Conservation (phyloP, 2,888 invertebrate genomes). For the Drosophila barbarae region DNA sequence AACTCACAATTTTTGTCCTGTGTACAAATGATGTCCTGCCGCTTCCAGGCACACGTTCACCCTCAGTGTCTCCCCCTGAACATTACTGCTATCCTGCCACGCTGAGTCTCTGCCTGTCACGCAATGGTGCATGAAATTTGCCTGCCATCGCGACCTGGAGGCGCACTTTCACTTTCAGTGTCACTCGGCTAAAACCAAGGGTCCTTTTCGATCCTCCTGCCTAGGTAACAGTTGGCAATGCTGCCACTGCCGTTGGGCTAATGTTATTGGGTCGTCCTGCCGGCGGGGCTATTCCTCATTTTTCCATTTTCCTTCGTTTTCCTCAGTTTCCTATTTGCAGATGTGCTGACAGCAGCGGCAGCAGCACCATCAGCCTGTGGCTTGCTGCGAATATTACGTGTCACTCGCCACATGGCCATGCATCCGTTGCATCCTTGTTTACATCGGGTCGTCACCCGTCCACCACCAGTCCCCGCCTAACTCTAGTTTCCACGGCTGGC, state of each 20-base stretch:
- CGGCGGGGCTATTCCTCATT: slow-evolving; percentile 59
- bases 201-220: slow-evolving; percentile 11
- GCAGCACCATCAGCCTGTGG: slow-evolving; percentile 24
- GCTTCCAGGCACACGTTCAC: slow-evolving; percentile 51
- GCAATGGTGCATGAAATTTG: slow-evolving; percentile 70
- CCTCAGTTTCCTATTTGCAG: slow-evolving; percentile 37
- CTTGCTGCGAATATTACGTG: slow-evolving; percentile 71
- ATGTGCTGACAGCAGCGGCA: slow-evolving; percentile 62
- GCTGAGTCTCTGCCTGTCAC: slow-evolving; percentile 43
- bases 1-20: slow-evolving; percentile 1
- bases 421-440: slow-evolving; percentile 61
- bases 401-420: slow-evolving; percentile 68
- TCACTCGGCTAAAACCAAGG: slow-evolving; percentile 6
- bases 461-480: slow-evolving; percentile 31
- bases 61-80: not conserved
- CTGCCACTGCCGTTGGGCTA: slow-evolving; percentile 53
- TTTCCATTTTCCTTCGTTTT: slow-evolving; percentile 30
- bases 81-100: slow-evolving; percentile 6
- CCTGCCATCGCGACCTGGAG: slow-evolving; percentile 45
- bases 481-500: slow-evolving; percentile 45
- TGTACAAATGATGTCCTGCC: slow-evolving; percentile 51
- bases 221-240: slow-evolving; percentile 52
- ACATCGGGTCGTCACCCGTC: slow-evolving; percentile 38
- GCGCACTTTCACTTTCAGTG: slow-evolving; percentile 67
- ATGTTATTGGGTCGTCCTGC: slow-evolving; percentile 59